Conservation (phyloP, 2,113 vertebrate species). For the Chunga burmeisteri region DNA sequence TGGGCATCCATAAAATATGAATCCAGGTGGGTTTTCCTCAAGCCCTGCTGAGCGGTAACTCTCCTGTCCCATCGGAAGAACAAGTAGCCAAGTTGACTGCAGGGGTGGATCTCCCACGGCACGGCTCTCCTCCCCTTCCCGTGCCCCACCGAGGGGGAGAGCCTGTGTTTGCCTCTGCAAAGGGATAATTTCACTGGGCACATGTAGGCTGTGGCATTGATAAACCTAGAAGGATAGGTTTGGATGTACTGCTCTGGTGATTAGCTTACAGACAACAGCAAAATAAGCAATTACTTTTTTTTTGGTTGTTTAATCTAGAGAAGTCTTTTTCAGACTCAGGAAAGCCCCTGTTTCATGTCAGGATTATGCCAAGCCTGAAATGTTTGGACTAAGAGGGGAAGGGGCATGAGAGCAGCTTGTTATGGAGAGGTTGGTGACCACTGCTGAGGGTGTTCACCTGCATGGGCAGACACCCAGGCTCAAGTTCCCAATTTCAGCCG, state of each 20-base stretch:
- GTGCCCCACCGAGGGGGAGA: rapidly evolving
- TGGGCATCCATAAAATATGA: not conserved
- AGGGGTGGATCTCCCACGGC: rapidly evolving
- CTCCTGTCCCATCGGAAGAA: not conserved
- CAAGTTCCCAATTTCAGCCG: rapidly evolving
- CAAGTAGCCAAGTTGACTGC: not conserved
- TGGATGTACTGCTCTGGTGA: not conserved
- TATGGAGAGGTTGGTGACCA: not conserved
- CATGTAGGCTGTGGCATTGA: not conserved
- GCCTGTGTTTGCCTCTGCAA: not conserved
- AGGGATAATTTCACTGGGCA: not conserved
- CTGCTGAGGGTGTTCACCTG: not conserved
- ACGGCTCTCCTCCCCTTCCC: rapidly evolving
- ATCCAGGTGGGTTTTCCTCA: not conserved
- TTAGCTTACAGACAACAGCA: not conserved
- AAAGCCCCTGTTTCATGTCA: not conserved
- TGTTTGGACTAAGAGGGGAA: not conserved
- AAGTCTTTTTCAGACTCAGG: not conserved
- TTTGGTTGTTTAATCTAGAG: not conserved
- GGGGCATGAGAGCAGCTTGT: not conserved
- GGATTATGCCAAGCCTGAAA: not conserved
- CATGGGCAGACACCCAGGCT: rapidly evolving
- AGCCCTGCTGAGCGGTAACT: not conserved
- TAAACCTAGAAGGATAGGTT: not conserved
- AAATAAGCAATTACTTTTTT: not conserved